Conservation (phyloP, 2,113 vertebrate species). For the Toxostoma redivivum region DNA sequence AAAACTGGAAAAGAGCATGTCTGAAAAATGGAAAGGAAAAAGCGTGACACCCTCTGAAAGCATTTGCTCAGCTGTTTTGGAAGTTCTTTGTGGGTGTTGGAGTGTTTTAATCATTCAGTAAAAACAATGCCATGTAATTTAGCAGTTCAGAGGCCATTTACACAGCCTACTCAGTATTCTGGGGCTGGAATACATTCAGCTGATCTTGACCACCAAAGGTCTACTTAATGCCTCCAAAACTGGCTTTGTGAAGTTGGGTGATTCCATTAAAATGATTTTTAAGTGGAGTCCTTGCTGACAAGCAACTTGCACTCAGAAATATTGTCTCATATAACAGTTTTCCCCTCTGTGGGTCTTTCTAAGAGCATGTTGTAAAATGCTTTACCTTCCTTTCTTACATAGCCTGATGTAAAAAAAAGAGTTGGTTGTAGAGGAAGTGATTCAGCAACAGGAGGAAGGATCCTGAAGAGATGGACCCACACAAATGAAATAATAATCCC, state of each 20-base stretch:
- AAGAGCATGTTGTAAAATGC: background rate
- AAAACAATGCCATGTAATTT: slow-evolving; percentile 57
- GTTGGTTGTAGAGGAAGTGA: background rate
- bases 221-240: background rate
- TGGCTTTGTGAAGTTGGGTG: background rate
- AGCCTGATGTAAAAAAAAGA: background rate
- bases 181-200: background rate
- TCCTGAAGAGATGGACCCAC: background rate
- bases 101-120: slow-evolving; percentile 53
- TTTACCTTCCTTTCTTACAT: background rate
- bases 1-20: background rate
- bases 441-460: background rate
- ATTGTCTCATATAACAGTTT: background rate
- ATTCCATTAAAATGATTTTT: background rate
- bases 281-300: background rate
- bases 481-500: background rate
- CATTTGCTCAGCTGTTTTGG: slow-evolving; percentile 39
- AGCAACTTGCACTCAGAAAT: background rate
- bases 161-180: slow-evolving; percentile 16
- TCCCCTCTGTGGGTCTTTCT: background rate
- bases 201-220: background rate
- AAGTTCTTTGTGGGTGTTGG: slow-evolving; percentile 46
- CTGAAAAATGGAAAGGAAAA: slow-evolving; percentile 59
- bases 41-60: slow-evolving; percentile 8
- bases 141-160: slow-evolving; percentile 17